Base-by-base conservation (phyloP, 2,797 vertebrate genomes). In the Xenops minutus region DNA sequence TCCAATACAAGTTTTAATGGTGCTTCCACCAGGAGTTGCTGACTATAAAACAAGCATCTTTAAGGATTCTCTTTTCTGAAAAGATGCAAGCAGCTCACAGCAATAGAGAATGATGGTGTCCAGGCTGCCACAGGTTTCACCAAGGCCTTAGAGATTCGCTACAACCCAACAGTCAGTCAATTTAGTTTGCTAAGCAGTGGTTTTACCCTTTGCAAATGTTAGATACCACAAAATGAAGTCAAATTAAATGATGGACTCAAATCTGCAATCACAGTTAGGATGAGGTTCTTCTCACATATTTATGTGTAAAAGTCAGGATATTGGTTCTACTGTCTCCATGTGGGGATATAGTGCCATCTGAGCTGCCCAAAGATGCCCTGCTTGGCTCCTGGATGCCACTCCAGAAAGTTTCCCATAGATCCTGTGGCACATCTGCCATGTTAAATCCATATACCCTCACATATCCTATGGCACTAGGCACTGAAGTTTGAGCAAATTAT, bases 221-320 rank as follows among this genome's bases (percentile, higher is more conserved):
- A 39, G 20, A 8, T 55, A 16, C 7, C 46, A 61, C 14, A 59
- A 52, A 90, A 51, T 49, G 8, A 62, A 54, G 14, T 39, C 71
- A 52, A 71, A 41, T 22, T 46, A 37, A 78, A 36, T 14, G 21
- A 29, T 32, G 49, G 46, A 41, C 39, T 91, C 64, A 54, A 85
- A 66, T 48, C 24, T 56, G 11, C 32, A 85, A 12, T 69, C 29
- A 37, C 22, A 16, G 9, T 29, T n/a, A 77, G 39, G n/a, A 43
- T 39, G 22, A 64, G 8, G 22, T 77, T 87, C 30, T 58, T 46
- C 20, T 51, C 26, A 19, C 12, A 8, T 17, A 54, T 8, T 26
- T 6, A 1, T 2, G 1, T 34, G 9, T 62, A 23, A 44, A 78
- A 44, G 14, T 66, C 0, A 0, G 20, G 16, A 43, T 89, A 41